Percentiles rank a stretch among this genome's conserved stretches.
These are phyloP conservation scores for Ciconia stormi DNA, from an alignment of 2,113 vertebrate species.

Conservation along the genomic window DNA sequence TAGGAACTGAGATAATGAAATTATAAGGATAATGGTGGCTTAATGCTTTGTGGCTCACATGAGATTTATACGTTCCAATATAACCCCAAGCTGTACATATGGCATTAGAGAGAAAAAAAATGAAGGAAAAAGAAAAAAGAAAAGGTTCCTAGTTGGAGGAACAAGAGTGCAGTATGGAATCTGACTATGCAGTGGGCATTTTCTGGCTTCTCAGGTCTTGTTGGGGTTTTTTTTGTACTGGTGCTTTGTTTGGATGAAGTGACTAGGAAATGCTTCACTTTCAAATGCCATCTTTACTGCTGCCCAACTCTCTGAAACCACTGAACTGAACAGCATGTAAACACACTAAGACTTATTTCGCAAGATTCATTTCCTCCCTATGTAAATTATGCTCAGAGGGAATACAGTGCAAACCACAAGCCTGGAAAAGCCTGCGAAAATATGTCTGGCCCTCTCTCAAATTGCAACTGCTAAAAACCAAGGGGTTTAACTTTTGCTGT, in stretches of 20 bases:
- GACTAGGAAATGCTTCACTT: background rate
- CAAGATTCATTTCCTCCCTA: constrained; percentile 61
- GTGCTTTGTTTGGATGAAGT: constrained; percentile 38
- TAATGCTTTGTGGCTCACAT: constrained; percentile 76
- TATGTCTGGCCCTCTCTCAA: constrained; percentile 20
- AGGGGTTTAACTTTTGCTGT: background rate
- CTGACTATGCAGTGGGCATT: background rate
- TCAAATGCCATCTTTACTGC: background rate
- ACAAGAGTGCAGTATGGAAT: background rate
- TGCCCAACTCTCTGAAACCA: background rate
- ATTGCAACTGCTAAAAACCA: background rate
- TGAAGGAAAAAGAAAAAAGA: background rate
- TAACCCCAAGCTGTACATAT: constrained; percentile 77
- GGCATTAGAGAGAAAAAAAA: constrained; percentile 31
- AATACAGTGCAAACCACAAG: constrained; percentile 39
- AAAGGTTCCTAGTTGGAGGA: constrained; percentile 44
- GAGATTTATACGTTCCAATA: constrained; percentile 78
- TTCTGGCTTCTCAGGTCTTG: background rate
- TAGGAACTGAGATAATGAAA: constrained; percentile 81
- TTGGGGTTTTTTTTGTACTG: background rate
- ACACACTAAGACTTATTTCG: constrained; percentile 22
- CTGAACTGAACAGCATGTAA: constrained; percentile 13
- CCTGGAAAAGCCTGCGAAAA: constrained; percentile 6
- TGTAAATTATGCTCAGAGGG: constrained; percentile 58
- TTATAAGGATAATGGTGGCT: constrained; percentile 77